phyloP scores from a whole-genome alignment of 2,888 invertebrate genomes.

The Parnassius mnemosyne region DNA sequence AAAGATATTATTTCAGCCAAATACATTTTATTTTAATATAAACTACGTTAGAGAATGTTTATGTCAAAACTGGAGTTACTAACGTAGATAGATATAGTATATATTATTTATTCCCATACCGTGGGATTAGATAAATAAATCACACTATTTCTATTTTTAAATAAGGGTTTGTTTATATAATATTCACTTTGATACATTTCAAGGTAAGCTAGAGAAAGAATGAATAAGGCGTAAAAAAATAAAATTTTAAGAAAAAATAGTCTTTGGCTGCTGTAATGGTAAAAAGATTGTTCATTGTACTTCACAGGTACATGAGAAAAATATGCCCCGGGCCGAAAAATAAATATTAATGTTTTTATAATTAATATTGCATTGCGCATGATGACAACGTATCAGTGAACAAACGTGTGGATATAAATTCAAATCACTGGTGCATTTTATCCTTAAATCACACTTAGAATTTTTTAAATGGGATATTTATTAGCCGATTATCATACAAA shows the following conservation, averaged over 20 bases:
- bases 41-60: slow-evolving; percentile 5
- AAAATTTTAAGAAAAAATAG: slow-evolving; percentile 47
- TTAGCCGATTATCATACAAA: slow-evolving; percentile 45
- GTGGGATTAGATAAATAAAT: slow-evolving; percentile 19
- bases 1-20: too few species aligned
- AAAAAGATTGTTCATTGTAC: slow-evolving; percentile 52
- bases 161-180: slow-evolving; percentile 34
- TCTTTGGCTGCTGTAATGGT: slow-evolving; percentile 62
- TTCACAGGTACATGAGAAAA: slow-evolving; percentile 52
- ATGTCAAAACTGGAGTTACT: slow-evolving; percentile 7
- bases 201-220: slow-evolving; percentile 46
- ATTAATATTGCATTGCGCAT: slow-evolving; percentile 45
- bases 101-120: not conserved
- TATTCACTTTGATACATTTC: slow-evolving; percentile 40
- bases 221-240: slow-evolving; percentile 46
- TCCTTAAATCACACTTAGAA: slow-evolving; percentile 8
- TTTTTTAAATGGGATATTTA: slow-evolving; percentile 21
- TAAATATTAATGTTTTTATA: slow-evolving; percentile 32
- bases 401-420: slow-evolving; percentile 34
- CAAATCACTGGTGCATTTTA: slow-evolving; percentile 67
- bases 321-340: slow-evolving; percentile 1
- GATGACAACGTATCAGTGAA: slow-evolving; percentile 30
- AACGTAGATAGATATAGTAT: slow-evolving; percentile 1
- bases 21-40: not conserved
- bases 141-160: slow-evolving; percentile 26